Conservation (phyloP, 2,797 vertebrate species). For the Erethizon dorsatum region DNA sequence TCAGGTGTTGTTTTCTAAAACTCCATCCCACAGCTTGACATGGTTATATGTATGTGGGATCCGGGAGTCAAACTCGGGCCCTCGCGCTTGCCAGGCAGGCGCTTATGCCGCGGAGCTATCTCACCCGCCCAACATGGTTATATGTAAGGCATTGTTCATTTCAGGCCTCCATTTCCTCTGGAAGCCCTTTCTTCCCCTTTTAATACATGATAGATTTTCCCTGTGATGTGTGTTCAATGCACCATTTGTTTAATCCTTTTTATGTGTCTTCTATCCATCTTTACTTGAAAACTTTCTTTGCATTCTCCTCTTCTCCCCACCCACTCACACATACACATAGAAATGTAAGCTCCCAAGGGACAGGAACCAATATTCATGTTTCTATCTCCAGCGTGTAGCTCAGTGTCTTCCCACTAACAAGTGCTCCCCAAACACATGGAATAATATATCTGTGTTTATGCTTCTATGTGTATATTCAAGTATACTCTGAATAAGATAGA, state of each 20-base stretch:
- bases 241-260: neutral
- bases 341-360: neutral
- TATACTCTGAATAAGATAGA: neutral
- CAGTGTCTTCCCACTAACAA: neutral
- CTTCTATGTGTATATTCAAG: neutral
- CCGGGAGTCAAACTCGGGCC: too few relatives aligned
- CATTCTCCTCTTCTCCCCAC: rapidly evolving
- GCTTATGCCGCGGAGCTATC: too few relatives aligned
- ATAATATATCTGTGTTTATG: neutral
- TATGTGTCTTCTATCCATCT: neutral
- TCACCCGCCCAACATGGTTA: too few relatives aligned
- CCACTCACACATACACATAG: neutral
- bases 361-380: neutral
- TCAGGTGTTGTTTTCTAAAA: neutral
- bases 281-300: neutral
- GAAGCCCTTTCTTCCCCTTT: neutral
- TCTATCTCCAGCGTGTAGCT: neutral
- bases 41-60: neutral
- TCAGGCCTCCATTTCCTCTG: slow-evolving; percentile 46
- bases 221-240: neutral
- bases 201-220: neutral
- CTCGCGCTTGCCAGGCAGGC: too few relatives aligned
- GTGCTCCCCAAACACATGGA: neutral
- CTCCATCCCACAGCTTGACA: neutral
- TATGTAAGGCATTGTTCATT: neutral